phyloP scores from a whole-genome alignment of 1,140 invertebrate genomes.

The Cherax destructor region DNA sequence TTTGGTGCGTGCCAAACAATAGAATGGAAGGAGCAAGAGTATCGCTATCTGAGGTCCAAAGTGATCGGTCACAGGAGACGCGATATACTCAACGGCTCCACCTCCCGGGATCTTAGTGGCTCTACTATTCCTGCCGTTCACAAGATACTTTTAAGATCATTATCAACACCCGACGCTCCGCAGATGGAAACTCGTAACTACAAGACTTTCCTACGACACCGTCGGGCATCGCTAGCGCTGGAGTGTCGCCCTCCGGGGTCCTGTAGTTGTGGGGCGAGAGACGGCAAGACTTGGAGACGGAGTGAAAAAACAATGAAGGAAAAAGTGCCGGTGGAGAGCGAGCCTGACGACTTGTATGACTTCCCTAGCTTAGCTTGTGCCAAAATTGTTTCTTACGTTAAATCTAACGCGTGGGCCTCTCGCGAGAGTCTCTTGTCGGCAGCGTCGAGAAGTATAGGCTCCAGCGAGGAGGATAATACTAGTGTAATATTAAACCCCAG shows the following conservation, averaged over 20 bases:
- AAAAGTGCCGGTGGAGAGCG: constrained; percentile 5
- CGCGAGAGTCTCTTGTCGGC: constrained; percentile 35
- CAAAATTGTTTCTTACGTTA: constrained; percentile 52
- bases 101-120: neutral
- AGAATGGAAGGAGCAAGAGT: constrained; percentile 63
- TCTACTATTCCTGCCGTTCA: constrained; percentile 32
- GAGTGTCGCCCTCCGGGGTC: neutral
- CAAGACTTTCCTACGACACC: constrained; percentile 29
- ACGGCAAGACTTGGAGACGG: constrained; percentile 5
- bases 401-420: constrained; percentile 50
- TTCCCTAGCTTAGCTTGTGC: constrained; percentile 9
- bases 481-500: constrained; percentile 26
- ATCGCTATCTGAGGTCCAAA: constrained; percentile 41
- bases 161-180: constrained; percentile 50
- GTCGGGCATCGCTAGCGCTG: constrained; percentile 31
- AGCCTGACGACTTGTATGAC: neutral
- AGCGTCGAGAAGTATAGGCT: constrained; percentile 33
- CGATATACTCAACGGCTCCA: constrained; percentile 9
- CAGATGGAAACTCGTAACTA: constrained; percentile 30
- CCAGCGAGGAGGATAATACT: constrained; percentile 33
- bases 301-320: constrained; percentile 6
- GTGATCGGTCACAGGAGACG: constrained; percentile 38
- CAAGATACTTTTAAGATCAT: constrained; percentile 34
- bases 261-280: constrained; percentile 45
- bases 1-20: constrained; percentile 59